Evolutionary conservation across 2,113 vertebrate genomes (phyloP).

Genomic region (Osmerus eperlanus): DNA sequence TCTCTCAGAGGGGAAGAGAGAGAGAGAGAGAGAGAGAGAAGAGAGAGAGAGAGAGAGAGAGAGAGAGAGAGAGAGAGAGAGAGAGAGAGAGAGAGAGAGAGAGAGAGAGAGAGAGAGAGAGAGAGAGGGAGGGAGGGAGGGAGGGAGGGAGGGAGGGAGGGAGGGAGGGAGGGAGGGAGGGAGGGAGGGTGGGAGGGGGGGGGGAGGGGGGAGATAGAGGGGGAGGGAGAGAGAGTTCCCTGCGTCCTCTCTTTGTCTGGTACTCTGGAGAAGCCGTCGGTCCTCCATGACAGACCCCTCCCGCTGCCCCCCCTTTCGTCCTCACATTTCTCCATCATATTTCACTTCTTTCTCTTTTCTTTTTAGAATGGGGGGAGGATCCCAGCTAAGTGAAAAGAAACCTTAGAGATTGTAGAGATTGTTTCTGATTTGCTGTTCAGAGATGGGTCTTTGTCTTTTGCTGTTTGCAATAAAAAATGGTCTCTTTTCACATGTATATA

Average conservation of each 20-base stretch:
- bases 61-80: too few species aligned
- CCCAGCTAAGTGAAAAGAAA: constrained; percentile 54
- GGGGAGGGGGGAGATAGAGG: too few species aligned
- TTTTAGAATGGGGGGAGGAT: constrained; percentile 61
- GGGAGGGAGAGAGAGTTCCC: not conserved
- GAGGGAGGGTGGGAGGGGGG: too few species aligned
- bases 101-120: too few species aligned
- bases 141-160: constrained; percentile 16
- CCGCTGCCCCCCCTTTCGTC: not conserved
- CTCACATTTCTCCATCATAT: constrained; percentile 48
- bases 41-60: too few species aligned
- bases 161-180: too few species aligned
- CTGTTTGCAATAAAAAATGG: constrained; percentile 50
- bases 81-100: too few species aligned
- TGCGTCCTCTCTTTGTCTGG: constrained; percentile 52
- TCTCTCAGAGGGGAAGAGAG: constrained; percentile 59
- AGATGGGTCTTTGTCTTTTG: constrained; percentile 55
- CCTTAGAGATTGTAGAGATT: constrained; percentile 62
- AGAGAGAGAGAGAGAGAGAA: too few species aligned
- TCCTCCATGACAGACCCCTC: constrained; percentile 42
- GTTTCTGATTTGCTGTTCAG: constrained; percentile 64
- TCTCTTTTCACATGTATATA: constrained; percentile 48
- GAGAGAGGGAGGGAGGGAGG: not conserved
- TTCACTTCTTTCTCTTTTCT: constrained; percentile 37
- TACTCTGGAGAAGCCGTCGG: constrained; percentile 49